A percentile compares a stretch with the other conserved stretches of the same genome.
Evolutionary conservation across 2,797 vertebrate species (phyloP).

Genomic region (Pristis pectinata): DNA sequence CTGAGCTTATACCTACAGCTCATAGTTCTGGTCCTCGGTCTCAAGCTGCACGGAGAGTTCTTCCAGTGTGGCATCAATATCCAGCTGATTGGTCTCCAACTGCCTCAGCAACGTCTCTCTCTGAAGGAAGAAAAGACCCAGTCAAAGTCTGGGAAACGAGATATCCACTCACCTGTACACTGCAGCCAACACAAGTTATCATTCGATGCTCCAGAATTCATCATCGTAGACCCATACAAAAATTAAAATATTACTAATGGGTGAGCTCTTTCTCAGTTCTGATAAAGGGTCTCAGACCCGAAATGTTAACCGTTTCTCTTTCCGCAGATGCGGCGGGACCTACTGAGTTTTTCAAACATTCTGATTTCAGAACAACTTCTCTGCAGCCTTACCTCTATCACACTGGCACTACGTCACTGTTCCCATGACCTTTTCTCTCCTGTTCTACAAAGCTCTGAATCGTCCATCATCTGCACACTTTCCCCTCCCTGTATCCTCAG

Average conservation of each 20-base stretch:
- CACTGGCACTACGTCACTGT: background rate
- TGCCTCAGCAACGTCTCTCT: conserved; percentile 90
- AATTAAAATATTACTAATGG: too few species aligned
- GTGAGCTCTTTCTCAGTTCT: too few species aligned
- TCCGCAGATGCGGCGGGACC: too few species aligned
- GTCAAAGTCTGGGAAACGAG: background rate
- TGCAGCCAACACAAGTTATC: background rate
- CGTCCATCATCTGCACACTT: background rate
- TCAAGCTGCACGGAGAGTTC: conserved; percentile 92
- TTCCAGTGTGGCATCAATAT: conserved; percentile 93
- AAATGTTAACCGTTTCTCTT: too few species aligned
- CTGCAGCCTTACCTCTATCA: background rate
- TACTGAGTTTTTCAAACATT: too few species aligned
- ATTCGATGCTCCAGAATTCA: background rate
- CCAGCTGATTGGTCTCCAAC: conserved; percentile 95
- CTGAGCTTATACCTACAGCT: conserved; percentile 66
- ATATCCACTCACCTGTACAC: background rate
- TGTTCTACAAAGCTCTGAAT: background rate
- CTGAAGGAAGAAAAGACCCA: conserved; percentile 52
- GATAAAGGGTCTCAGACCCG: too few species aligned
- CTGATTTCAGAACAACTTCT: too few species aligned
- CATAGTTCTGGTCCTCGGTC: conserved; percentile 95
- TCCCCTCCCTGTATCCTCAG: background rate
- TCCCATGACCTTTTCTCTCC: background rate
- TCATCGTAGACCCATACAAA: too few species aligned